Evolutionary conservation across 2,113 vertebrate species (phyloP).

Genomic region (Hippocampus mohnikei): DNA sequence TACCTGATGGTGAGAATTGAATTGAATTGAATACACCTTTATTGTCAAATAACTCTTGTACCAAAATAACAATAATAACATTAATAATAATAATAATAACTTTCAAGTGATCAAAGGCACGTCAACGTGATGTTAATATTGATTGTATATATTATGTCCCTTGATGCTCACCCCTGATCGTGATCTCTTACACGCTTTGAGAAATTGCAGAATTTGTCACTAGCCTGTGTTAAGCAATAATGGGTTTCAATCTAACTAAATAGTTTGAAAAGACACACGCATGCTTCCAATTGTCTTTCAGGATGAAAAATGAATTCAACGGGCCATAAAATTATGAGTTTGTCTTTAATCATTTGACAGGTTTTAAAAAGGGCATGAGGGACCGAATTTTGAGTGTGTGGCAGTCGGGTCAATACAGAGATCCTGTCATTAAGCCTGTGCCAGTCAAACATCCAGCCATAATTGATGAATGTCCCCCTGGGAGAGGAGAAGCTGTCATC

Average conservation of each 20-base stretch:
- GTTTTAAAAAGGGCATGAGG: conserved; percentile 58
- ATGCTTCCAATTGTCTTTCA: conserved; percentile 3
- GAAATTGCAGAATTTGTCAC: not conserved
- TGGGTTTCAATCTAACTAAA: not conserved
- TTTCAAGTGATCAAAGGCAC: not conserved
- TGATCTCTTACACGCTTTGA: not conserved
- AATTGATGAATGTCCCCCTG: conserved; percentile 73
- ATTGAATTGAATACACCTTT: no score
- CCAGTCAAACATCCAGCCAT: conserved; percentile 72
- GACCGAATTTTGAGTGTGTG: conserved; percentile 63
- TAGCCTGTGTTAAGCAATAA: not conserved
- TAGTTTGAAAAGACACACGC: conserved; percentile 35
- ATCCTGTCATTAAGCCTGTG: conserved; percentile 72
- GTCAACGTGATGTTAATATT: not conserved
- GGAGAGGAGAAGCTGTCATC: conserved; percentile 56
- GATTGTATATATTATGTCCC: not conserved
- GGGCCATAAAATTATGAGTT: conserved; percentile 21
- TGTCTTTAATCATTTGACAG: conserved; percentile 52
- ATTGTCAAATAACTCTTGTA: no score
- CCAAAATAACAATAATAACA: no score
- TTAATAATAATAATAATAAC: no score
- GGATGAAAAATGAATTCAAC: conserved; percentile 10
- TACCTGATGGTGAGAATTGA: not conserved
- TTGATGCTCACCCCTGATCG: no score
- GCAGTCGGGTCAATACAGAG: conserved; percentile 70